phyloP scores from a whole-genome alignment of 2,888 invertebrate genomes.

The Eupithecia inturbata region DNA sequence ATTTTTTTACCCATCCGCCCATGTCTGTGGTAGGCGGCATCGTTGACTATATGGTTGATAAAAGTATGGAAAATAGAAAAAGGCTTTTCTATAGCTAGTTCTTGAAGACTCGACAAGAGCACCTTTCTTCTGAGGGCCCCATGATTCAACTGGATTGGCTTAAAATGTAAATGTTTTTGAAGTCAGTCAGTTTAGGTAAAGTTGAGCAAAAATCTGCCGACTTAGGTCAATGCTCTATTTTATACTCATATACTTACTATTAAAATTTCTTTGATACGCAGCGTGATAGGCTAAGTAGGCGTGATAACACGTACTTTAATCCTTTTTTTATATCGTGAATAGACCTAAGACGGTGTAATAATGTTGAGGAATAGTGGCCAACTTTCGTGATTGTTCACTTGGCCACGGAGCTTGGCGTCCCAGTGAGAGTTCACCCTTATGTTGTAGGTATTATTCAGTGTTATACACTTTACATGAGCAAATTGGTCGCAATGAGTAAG shows the following conservation, averaged over 20 bases:
- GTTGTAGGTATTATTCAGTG: constrained; percentile 61
- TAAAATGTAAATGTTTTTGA: too few species aligned
- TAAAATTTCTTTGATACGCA: too few species aligned
- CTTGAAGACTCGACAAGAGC: not conserved
- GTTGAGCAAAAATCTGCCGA: too few species aligned
- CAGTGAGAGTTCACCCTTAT: constrained; percentile 14
- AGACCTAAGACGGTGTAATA: not conserved
- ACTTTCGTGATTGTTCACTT: not conserved
- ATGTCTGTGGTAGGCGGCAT: not conserved
- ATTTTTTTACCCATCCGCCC: not conserved
- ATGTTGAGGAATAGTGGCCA: not conserved
- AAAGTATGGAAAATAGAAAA: not conserved
- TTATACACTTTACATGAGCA: constrained; percentile 60
- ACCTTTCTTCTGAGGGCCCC: not conserved
- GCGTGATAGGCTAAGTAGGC: too few species aligned
- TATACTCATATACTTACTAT: too few species aligned
- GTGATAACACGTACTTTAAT: not conserved
- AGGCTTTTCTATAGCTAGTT: not conserved
- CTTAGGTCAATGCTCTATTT: too few species aligned
- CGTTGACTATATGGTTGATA: not conserved
- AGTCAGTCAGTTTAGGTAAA: too few species aligned
- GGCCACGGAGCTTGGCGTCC: not conserved
- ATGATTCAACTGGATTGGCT: not conserved
- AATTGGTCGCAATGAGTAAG: constrained; percentile 55
- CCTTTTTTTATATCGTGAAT: not conserved